phyloP scores from a whole-genome alignment of 1,140 invertebrate genomes.

The Neoseiulus cucumeris region DNA sequence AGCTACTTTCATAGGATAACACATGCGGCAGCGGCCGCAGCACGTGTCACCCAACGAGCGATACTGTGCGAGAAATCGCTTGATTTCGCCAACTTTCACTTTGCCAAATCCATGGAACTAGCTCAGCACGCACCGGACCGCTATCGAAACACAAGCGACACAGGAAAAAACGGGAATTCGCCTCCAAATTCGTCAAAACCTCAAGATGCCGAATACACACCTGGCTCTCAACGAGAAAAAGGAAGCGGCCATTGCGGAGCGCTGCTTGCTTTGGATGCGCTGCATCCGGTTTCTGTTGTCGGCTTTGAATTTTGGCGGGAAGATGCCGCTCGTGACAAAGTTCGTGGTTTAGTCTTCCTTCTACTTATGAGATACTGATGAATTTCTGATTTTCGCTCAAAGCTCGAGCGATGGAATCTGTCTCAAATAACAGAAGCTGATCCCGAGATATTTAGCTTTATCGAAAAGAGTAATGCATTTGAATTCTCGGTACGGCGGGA shows the following conservation, averaged over 20 bases:
- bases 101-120: neutral
- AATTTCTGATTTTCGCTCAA: too few relatives aligned
- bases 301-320: neutral
- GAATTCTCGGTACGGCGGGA: too few relatives aligned
- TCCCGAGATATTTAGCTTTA: too few relatives aligned
- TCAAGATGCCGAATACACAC: neutral
- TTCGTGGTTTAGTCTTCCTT: too few relatives aligned
- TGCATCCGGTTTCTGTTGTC: neutral
- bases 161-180: neutral
- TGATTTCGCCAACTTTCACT: neutral
- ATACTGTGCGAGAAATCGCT: too few relatives aligned
- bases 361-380: too few relatives aligned
- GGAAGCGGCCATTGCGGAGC: neutral
- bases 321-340: too few relatives aligned
- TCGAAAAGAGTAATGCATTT: too few relatives aligned
- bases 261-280: neutral
- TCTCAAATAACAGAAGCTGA: too few relatives aligned
- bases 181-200: neutral
- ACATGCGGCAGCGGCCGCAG: neutral
- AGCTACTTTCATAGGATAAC: neutral
- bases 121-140: neutral
- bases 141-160: neutral
- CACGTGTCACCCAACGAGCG: neutral
- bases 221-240: conserved; percentile 7
- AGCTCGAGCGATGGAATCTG: too few relatives aligned